Evolutionary conservation across 2,113 vertebrate species (phyloP).

Genomic region (Pogonocichla stellata): DNA sequence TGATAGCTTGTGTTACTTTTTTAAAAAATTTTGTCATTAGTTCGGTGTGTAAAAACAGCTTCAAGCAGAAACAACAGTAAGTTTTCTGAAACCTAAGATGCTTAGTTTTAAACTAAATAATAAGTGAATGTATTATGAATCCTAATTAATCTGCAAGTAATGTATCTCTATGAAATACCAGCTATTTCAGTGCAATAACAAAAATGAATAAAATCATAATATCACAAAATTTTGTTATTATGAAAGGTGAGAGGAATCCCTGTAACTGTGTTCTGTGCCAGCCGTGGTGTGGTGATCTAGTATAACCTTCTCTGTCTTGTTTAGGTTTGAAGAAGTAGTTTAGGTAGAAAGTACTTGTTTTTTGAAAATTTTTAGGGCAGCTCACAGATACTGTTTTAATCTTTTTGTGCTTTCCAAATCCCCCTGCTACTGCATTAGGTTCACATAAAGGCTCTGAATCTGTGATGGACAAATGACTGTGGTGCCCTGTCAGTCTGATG

Average conservation of each 20-base stretch:
- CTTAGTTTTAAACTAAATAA: not conserved
- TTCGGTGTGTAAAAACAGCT: not conserved
- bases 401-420: not conserved
- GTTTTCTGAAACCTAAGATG: not conserved
- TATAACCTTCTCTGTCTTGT: not conserved
- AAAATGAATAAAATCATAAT: rapidly evolving
- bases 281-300: rapidly evolving
- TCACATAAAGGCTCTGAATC: not conserved
- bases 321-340: not conserved
- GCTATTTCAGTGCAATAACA: not conserved
- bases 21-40: not conserved
- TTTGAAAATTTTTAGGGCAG: not conserved
- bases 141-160: not conserved
- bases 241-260: not conserved
- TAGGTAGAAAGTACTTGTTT: not conserved
- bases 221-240: not conserved
- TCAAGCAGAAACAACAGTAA: not conserved
- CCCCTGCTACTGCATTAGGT: not conserved
- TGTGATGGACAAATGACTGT: not conserved
- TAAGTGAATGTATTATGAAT: not conserved
- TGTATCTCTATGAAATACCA: not conserved
- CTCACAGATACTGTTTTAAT: not conserved
- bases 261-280: not conserved
- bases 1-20: not conserved
- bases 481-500: rapidly evolving